Conservation (phyloP, 92 coral and sea anemone genomes). For the Zoanthus gigantus region DNA sequence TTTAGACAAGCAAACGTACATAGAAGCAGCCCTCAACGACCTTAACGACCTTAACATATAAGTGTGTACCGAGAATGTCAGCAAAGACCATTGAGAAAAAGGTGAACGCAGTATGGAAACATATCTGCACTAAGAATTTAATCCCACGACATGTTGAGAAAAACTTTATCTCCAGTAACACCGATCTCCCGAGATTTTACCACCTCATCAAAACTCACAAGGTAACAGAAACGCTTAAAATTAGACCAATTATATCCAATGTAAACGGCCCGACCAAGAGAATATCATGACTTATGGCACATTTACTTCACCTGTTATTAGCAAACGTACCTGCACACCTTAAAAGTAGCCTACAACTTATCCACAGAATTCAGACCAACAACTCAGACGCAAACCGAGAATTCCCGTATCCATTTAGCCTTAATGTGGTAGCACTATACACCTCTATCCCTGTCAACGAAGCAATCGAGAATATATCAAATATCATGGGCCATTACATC, state of each 20-base stretch:
- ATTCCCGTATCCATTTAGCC: constrained; percentile 36
- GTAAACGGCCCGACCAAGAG: constrained; percentile 40
- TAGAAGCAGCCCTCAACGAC: constrained; percentile 27
- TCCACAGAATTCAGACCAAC: constrained; percentile 12
- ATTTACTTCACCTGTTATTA: constrained; percentile 13
- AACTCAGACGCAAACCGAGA: constrained; percentile 1
- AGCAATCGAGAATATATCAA: constrained; percentile 19
- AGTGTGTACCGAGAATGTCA: constrained; percentile 6
- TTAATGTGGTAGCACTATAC: background rate
- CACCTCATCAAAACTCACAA: constrained; percentile 46
- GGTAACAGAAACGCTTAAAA: background rate
- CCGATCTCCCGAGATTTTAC: constrained; percentile 38
- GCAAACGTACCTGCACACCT: constrained; percentile 26
- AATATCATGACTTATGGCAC: constrained; percentile 37
- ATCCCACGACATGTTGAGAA: constrained; percentile 23
- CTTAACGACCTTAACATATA: constrained; percentile 25
- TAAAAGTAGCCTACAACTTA: constrained; percentile 16
- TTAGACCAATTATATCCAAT: constrained; percentile 18
- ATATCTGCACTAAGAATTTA: background rate
- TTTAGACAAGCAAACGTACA: constrained; percentile 14
- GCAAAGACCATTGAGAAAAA: constrained; percentile 10
- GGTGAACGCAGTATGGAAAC: constrained; percentile 24
- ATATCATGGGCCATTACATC: background rate
- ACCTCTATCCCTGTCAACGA: background rate
- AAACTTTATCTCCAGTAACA: constrained; percentile 29